These are phyloP conservation scores for Chrysotoxum bicinctum DNA, from an alignment of 2,888 invertebrate genomes.

Conservation along the genomic window DNA sequence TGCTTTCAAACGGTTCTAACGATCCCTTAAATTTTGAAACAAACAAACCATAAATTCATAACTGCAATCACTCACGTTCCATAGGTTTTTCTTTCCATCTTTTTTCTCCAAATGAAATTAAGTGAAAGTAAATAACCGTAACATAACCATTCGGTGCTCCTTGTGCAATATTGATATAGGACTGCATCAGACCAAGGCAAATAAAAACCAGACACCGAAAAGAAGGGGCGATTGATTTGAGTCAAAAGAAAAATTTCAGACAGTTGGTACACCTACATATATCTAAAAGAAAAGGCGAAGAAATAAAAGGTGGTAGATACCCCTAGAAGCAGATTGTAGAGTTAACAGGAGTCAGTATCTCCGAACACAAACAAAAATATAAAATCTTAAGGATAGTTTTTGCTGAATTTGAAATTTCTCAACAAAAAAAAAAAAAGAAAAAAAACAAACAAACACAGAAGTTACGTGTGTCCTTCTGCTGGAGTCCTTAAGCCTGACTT, in stretches of 20 bases:
- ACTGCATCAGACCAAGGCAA: conserved; percentile 48
- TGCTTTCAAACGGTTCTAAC: not conserved
- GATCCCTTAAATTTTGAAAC: not conserved
- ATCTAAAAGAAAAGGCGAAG: not conserved
- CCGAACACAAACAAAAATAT: not conserved
- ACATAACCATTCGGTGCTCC: conserved; percentile 17
- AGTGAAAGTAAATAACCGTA: conserved; percentile 36
- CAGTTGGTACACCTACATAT: not conserved
- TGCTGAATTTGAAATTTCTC: not conserved
- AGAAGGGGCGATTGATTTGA: conserved; percentile 25
- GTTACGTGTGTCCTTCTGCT: not conserved
- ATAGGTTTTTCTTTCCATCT: not conserved
- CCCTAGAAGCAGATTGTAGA: not conserved
- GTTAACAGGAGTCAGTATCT: not conserved
- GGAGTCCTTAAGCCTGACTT: not conserved
- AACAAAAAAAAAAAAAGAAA: not conserved
- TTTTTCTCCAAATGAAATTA: conserved; percentile 21
- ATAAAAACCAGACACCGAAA: conserved; percentile 35
- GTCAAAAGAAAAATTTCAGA: not conserved
- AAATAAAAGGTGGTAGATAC: not conserved
- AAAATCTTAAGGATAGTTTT: not conserved
- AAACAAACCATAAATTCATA: conserved; percentile 20
- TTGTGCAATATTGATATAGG: conserved; percentile 59
- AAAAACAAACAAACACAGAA: too few species aligned
- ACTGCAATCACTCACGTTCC: conserved; percentile 6